Conservation (phyloP, 2,797 vertebrate species). For the Pipistrellus pygmaeus region DNA sequence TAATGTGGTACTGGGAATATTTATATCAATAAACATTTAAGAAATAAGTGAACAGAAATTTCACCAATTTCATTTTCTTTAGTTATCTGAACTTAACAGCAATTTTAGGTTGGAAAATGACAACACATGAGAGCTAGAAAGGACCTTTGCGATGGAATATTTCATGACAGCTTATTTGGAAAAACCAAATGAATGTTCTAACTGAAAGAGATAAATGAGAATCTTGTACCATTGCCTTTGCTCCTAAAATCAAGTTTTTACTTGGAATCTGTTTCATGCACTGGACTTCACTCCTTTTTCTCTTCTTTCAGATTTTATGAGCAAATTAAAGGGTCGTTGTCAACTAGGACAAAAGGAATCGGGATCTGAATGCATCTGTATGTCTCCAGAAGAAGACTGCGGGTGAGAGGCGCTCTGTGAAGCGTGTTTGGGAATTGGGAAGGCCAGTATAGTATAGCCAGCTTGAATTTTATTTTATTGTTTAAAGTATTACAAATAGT, state of each 20-base stretch:
- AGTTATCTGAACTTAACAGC: slow-evolving; percentile 6
- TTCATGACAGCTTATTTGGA: neutral
- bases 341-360: slow-evolving; percentile 88
- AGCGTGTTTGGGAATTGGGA: neutral
- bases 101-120: slow-evolving; percentile 15
- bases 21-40: slow-evolving; percentile 3
- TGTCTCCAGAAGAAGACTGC: slow-evolving; percentile 90
- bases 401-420: slow-evolving; percentile 85
- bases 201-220: neutral
- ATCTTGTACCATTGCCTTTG: neutral
- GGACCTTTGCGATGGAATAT: slow-evolving; percentile 3
- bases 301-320: slow-evolving; percentile 79
- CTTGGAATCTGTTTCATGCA: neutral
- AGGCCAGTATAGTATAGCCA: neutral
- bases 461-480: neutral
- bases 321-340: slow-evolving; percentile 86
- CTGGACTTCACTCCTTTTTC: neutral
- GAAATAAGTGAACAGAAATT: slow-evolving; percentile 17
- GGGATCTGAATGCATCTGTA: slow-evolving; percentile 90
- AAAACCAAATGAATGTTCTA: neutral
- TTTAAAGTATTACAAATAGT: too few species aligned
- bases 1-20: neutral
- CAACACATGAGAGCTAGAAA: neutral
- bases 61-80: slow-evolving; percentile 13
- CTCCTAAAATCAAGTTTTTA: neutral